Evolutionary conservation across 2,113 vertebrate genomes (phyloP), one percentile per base, ranked within the genome.

Genomic region (Forbesichthys agassizii): DNA sequence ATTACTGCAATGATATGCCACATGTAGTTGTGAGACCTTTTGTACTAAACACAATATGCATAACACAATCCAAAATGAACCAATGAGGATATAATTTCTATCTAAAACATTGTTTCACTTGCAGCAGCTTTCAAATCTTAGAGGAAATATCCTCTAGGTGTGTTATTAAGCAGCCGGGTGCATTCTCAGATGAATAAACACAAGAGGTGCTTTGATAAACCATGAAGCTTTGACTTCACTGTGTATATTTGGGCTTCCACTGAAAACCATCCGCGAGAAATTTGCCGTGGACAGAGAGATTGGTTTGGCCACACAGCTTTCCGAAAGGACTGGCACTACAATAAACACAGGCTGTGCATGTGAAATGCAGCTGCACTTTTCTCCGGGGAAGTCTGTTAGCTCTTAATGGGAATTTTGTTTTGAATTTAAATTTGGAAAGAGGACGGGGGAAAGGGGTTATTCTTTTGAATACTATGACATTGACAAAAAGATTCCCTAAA

Each of bases 321-420:
- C 82, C 74, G 33, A 80, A 80, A 83, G 81, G 61, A 71, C 68
- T 69, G 67, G 58, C 76, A 71, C 74, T 79, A 42, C 36, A 42
- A 8, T 42, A 81, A 91, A 88, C 81, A 73, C 73, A 57, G 57
- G 67, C 69, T 66, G 72, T 82, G 77, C 80, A 84, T 85, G 74
- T 73, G 86, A 89, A 92, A 92, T 81, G 81, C 66, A 79, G 73
- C 64, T 33, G 10, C 61, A 47, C 61, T 10, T 74, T 77, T 74
- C 84, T 85, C 70, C 56, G 53, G 86, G 84, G 86, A 87, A 70
- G 74, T 73, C 71, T 70, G 73, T 67, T 51, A 70, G 79, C 65
- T 81, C 82, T 74, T 87, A 88, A 91, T 86, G 81, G 78, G 70
- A 73, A 73, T 88, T 87, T 90, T 87, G 76, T 87, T 87, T 84